Evolutionary conservation across 2,113 vertebrate genomes (phyloP).

Genomic region (Rhombomys opimus): DNA sequence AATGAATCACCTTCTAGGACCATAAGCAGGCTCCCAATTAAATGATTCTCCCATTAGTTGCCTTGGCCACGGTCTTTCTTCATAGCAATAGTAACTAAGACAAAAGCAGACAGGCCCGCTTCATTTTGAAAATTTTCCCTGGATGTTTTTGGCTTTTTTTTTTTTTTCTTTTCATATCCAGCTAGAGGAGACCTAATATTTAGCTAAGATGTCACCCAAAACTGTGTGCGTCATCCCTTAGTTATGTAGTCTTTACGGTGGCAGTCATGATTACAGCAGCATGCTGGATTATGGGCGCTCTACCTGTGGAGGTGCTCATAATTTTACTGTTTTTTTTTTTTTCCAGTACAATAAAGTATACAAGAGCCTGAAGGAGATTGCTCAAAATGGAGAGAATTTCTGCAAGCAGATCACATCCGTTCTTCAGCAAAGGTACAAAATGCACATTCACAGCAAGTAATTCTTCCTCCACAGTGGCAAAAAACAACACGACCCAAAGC

Average conservation of each 20-base stretch:
- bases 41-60: neutral
- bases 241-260: neutral
- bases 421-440: slow-evolving; percentile 92
- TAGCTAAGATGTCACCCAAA: slow-evolving; percentile 30
- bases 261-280: neutral
- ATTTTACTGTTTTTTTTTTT: slow-evolving; percentile 69
- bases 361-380: slow-evolving; percentile 91
- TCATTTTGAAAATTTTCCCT: slow-evolving; percentile 5
- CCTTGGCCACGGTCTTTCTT: neutral
- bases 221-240: neutral
- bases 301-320: neutral
- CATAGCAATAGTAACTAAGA: neutral
- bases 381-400: slow-evolving; percentile 92
- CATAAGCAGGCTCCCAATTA: neutral
- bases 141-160: too few relatives aligned
- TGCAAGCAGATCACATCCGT: slow-evolving; percentile 92
- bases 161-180: neutral
- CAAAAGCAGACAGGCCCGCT: neutral
- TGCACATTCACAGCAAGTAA: neutral
- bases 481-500: neutral
- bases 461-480: neutral
- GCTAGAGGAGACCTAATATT: neutral
- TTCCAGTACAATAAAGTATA: slow-evolving; percentile 92
- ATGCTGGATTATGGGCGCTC: neutral
- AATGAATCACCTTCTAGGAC: neutral